Percentiles rank a stretch among this genome's conserved stretches.
phyloP scores from a whole-genome alignment of 2,113 vertebrate species.

The human (Homo sapiens) region GRCh38 chr2:11542001-11542500 shows the following conservation, averaged over 20 bases:
- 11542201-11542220: neutral
- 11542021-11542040: neutral
- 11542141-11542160: neutral
- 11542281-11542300: neutral
- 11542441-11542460: neutral
- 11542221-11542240: neutral
- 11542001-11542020: neutral
- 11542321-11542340: neutral
- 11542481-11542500: neutral
- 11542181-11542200: neutral
- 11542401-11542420: accelerated
- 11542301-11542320: neutral
- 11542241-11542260: neutral
- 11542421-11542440: no score
- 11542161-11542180: accelerated
- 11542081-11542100: neutral
- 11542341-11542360: accelerated
- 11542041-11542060: accelerated
- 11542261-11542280: neutral
- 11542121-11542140: neutral
- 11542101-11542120: neutral
- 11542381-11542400: accelerated
- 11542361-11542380: neutral
- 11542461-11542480: neutral
- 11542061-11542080: accelerated